Conservation (phyloP, 2,888 invertebrate genomes). For the Carpatolechia fugitivella region DNA sequence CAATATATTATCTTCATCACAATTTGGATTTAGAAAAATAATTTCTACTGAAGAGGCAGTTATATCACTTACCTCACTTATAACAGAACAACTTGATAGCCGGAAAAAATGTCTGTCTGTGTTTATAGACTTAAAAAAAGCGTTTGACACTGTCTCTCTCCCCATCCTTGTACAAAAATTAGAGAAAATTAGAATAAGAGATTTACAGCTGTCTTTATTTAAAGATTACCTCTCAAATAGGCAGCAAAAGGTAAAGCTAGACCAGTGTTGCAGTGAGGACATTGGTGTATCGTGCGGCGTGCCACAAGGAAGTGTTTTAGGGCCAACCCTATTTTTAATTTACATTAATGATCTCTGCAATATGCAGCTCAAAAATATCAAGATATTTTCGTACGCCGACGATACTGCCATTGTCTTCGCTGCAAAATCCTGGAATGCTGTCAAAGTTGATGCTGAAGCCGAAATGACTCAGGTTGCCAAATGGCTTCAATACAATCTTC, state of each 20-base stretch:
- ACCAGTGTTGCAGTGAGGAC: neutral
- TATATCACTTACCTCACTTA: neutral
- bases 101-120: neutral
- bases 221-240: neutral
- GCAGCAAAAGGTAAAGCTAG: neutral
- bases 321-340: no score
- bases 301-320: neutral
- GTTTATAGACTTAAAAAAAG: neutral
- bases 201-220: neutral
- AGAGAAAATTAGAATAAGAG: neutral
- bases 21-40: neutral
- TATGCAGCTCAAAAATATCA: neutral
- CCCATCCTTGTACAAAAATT: no score
- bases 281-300: neutral
- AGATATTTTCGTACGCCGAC: neutral
- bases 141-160: no score
- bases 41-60: slow-evolving; percentile 1
- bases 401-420: neutral
- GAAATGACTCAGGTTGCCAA: neutral
- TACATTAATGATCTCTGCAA: neutral
- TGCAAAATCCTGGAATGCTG: neutral
- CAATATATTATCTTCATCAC: neutral
- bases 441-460: neutral
- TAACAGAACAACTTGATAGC: neutral
- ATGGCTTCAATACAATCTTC: neutral